These are phyloP conservation scores for Cetonia aurata DNA, from an alignment of 2,888 invertebrate genomes.

Conservation along the genomic window DNA sequence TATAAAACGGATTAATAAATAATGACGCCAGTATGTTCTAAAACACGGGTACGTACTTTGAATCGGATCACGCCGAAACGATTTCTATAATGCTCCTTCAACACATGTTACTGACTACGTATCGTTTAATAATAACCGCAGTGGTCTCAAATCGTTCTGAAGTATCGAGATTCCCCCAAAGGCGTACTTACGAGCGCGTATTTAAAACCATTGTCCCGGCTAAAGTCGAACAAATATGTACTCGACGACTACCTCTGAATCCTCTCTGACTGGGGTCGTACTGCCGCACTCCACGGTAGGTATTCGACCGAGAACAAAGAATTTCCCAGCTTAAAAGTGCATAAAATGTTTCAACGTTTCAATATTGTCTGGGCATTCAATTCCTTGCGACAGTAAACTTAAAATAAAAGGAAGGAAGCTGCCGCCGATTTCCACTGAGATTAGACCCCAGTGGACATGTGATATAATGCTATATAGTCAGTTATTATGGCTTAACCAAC, in stretches of 20 bases:
- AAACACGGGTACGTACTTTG: constrained; percentile 22
- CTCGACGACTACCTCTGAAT: constrained; percentile 46
- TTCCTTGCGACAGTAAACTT: constrained; percentile 17
- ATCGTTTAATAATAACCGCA: constrained; percentile 63
- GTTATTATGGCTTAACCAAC: neutral
- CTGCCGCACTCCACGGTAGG: constrained; percentile 30
- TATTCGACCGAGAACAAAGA: constrained; percentile 36
- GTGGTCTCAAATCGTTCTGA: constrained; percentile 60
- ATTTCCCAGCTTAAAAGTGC: constrained; percentile 26
- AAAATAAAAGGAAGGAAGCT: constrained; percentile 3
- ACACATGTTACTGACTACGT: constrained; percentile 64
- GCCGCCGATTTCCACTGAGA: neutral
- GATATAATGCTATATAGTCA: too few species aligned
- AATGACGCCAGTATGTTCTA: constrained; percentile 12
- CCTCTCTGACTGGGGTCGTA: constrained; percentile 35
- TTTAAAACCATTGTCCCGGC: constrained; percentile 52
- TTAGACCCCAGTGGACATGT: neutral
- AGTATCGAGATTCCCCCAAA: constrained; percentile 62
- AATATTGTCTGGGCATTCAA: constrained; percentile 19
- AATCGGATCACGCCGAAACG: constrained; percentile 3
- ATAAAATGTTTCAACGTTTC: constrained; percentile 38
- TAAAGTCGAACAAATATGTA: constrained; percentile 53
- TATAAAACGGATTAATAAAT: constrained; percentile 32
- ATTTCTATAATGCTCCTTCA: constrained; percentile 59
- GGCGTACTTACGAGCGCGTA: constrained; percentile 57